Base-by-base conservation (phyloP, 1,140 invertebrate species). In the Achroia grisella region DNA sequence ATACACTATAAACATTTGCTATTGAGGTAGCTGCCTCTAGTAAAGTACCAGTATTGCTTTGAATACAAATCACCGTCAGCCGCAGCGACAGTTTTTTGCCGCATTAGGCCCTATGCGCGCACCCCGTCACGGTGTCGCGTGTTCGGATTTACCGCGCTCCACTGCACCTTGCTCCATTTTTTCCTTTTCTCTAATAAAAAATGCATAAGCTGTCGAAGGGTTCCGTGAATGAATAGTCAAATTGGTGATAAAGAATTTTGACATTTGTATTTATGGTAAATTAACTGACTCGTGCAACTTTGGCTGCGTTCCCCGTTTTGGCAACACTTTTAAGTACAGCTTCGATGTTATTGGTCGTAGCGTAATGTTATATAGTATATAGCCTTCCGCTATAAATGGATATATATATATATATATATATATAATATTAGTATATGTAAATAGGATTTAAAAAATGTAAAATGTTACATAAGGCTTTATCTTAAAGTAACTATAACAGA, bases 61-160 rank as follows among this genome's bases (percentile, higher is more conserved):
- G 65, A 50, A 52, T 63, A 63, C 59, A 64, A 71, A 71, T 65
- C 64, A 65, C 60, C 46, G 55, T 57, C 56, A 56, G 49, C 44
- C 54, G 51, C 63, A 71, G 62, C 59, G 51, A 69, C 59, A 50
- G 48, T 64, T 66, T 69, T 70, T 69, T 69, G 48, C 52, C 35
- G 50, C 43, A 48, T 48, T 48, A 56, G 13, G 11, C 15, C 14
- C 35, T 55, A 41, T 52, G 56, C 60, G 71, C 59, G 63, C 63
- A 43, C 52, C 44, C 52, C 63, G 76, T 80, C 71, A 79, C 72
- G 75, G 57, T 70, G 73, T 69, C 76, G 67, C 76, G 76, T 77
- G 73, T 62, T 62, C 66, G 44, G 64, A 77, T 74, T 77, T 59
- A 62, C 61, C 48, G 47, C 66, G 71, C 52, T 72, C 57, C 54